Evolutionary conservation across 2,113 vertebrate species (phyloP), one percentile per base, ranked within the genome.

Genomic region (Gopherus evgoodei): DNA sequence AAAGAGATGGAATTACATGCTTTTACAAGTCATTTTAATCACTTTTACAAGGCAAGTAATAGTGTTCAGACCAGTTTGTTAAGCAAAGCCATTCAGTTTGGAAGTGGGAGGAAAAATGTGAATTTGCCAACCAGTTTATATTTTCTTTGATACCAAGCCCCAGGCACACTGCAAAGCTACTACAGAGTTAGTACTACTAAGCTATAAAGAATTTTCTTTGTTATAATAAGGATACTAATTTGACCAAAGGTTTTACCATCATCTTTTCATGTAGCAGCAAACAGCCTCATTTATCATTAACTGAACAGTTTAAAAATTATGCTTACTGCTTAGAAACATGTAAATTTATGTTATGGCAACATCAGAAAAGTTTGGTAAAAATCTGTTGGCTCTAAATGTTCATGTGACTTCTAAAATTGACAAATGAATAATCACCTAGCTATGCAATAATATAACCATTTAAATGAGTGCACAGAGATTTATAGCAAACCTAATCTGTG

Each of bases 401-500:
- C 76, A 3, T 91, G 87, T 82, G 91, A 96, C 93, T 94, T 93
- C 87, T 95, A 21, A 65, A 80, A 90, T 62, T 95, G 88, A 83
- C 93, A 93, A 86, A 90, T 75, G 87, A 95, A 87, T 94, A 94
- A 93, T 86, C 89, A 86, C 69, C 75, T 81, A 80, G 89, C 76
- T 90, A 83, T 47, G 81, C 86, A 87, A 81, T 78, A 89, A 91
- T 93, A 88, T 81, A 90, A 91, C 59, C 89, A 56, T 81, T 94
- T 83, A 96, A 96, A 96, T 91, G 91, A 97, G 86, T 88, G 94
- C 35, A 9, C 82, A 38, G 81, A 92, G 95, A 96, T 96, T 96
- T 95, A 94, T 96, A 86, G 75, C 81, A 93, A 95, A 94, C 56
- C 75, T 93, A 94, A 96, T 95, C 93, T 91, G 42, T 92, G 86